These are phyloP conservation scores for Melanophora roralis DNA, from an alignment of 2,888 invertebrate species.

Conservation along the genomic window DNA sequence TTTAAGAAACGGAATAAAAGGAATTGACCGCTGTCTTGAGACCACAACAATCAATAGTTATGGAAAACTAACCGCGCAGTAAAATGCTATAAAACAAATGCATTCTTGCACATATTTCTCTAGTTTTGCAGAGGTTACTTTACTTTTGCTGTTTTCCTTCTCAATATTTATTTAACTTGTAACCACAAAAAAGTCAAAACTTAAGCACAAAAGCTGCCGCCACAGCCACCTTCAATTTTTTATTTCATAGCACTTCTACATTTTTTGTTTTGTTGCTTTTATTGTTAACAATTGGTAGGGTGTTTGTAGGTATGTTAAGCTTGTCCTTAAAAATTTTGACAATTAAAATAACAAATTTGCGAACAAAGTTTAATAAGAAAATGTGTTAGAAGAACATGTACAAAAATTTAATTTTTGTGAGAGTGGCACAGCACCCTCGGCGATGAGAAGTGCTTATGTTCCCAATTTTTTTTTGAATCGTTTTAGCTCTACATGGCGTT, in stretches of 20 bases:
- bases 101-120: slow-evolving; percentile 48
- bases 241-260: slow-evolving; percentile 60
- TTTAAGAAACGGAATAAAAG: slow-evolving; percentile 8
- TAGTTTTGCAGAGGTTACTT: slow-evolving; percentile 5
- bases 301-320: not conserved
- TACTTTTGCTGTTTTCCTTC: not conserved
- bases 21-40: slow-evolving; percentile 24
- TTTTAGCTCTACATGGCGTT: no score
- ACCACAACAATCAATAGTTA: slow-evolving; percentile 51
- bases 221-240: slow-evolving; percentile 61
- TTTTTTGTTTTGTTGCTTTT: slow-evolving; percentile 2
- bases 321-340: no score
- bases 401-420: no score
- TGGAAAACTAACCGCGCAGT: slow-evolving; percentile 13
- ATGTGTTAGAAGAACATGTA: no score
- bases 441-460: no score
- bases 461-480: no score
- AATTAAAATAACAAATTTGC: no score
- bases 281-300: not conserved
- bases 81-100: not conserved
- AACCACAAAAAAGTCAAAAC: slow-evolving; percentile 21
- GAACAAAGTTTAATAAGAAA: no score
- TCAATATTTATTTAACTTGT: not conserved
- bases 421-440: no score
- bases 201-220: slow-evolving; percentile 57